Conservation (phyloP, 2,797 vertebrate genomes). For the Muscicapa comitata region DNA sequence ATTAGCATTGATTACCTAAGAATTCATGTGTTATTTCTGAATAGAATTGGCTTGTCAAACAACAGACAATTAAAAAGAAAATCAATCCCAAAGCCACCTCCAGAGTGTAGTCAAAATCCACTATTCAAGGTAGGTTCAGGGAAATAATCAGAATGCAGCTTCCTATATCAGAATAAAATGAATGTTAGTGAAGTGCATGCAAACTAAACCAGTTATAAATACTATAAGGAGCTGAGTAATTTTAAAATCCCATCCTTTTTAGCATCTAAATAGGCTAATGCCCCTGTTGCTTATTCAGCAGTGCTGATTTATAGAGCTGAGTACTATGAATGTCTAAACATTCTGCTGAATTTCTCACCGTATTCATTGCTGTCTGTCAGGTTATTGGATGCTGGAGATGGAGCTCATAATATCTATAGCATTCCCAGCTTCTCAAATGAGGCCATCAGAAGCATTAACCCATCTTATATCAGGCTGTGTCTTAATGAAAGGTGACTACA, state of each 20-base stretch:
- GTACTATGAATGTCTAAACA: background rate
- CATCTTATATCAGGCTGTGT: background rate
- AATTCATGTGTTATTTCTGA: conserved; percentile 36
- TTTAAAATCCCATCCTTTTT: conserved; percentile 48
- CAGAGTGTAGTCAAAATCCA: conserved; percentile 6
- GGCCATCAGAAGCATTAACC: conserved; percentile 4
- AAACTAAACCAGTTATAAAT: conserved; percentile 37
- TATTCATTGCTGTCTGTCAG: background rate
- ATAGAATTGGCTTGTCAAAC: conserved; percentile 4
- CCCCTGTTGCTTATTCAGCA: conserved; percentile 60
- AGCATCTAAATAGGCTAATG: conserved; percentile 57
- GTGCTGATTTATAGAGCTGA: conserved; percentile 33
- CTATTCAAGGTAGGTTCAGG: background rate
- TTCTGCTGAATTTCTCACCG: background rate
- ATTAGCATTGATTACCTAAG: conserved; percentile 47
- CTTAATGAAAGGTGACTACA: conserved; percentile 32
- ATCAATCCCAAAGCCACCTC: background rate
- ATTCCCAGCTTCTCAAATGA: conserved; percentile 2
- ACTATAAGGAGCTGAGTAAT: conserved; percentile 18
- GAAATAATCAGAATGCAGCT: conserved; percentile 17
- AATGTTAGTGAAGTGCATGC: conserved; percentile 9
- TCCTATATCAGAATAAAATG: background rate
- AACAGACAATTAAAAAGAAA: conserved; percentile 1
- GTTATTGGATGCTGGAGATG: background rate
- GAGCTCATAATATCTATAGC: background rate